phyloP scores from a whole-genome alignment of 1,140 invertebrate genomes.

The Megalopta genalis region DNA sequence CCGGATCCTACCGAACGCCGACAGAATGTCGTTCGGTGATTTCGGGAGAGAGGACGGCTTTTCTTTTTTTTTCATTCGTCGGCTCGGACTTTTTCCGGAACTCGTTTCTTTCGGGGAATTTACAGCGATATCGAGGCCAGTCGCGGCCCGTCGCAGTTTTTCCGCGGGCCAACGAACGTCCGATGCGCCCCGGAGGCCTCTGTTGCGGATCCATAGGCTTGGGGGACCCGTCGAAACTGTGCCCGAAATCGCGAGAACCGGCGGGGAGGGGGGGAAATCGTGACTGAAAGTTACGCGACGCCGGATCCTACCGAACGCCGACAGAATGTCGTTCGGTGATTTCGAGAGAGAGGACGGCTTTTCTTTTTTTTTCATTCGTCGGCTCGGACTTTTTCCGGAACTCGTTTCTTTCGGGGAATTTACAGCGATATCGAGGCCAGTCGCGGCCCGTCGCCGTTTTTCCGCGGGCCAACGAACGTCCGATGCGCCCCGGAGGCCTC shows the following conservation, averaged over 20 bases:
- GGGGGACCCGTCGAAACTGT: too few species aligned
- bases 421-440: background rate
- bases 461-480: too few species aligned
- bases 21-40: background rate
- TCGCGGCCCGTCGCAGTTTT: too few species aligned
- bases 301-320: background rate
- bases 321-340: background rate
- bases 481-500: too few species aligned
- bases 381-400: background rate
- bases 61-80: constrained; percentile 18
- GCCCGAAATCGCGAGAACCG: too few species aligned
- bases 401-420: background rate
- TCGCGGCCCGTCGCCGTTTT: too few species aligned
- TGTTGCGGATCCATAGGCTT: too few species aligned
- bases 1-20: background rate
- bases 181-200: too few species aligned
- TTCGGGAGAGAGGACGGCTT: too few species aligned
- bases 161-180: too few species aligned
- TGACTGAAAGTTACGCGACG: background rate
- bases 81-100: background rate
- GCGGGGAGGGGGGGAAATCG: too few species aligned
- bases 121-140: background rate
- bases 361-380: constrained; percentile 10
- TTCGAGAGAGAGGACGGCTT: too few species aligned
- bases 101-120: background rate